Percentiles rank a stretch among this genome's conserved stretches.
Conservation (phyloP, 2,797 vertebrate species). For the Saguinus oedipus region DNA sequence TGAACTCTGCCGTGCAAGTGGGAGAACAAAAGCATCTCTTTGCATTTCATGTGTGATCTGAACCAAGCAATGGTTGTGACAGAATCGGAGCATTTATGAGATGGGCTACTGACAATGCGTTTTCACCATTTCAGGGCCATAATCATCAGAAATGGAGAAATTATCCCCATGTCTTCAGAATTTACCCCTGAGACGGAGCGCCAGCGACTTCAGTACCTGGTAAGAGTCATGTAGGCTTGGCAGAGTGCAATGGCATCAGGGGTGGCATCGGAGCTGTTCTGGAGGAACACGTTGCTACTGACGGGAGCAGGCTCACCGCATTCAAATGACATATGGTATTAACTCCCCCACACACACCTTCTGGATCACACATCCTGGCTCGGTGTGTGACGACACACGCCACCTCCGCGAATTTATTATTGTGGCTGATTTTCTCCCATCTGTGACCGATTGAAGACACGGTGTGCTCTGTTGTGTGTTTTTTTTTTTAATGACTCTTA, state of each 20-base stretch:
- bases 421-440: slow-evolving; percentile 51
- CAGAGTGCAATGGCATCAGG: fast-evolving
- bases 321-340: slow-evolving; percentile 16
- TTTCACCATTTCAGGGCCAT: slow-evolving; percentile 91
- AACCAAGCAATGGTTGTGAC: background rate
- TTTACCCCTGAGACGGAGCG: slow-evolving; percentile 98
- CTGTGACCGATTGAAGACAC: background rate
- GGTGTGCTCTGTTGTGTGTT: background rate
- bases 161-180: slow-evolving; percentile 96
- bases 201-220: slow-evolving; percentile 97
- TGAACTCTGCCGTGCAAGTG: background rate
- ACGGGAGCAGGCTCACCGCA: background rate
- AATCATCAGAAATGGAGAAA: slow-evolving; percentile 93
- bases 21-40: background rate
- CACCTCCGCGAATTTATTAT: slow-evolving; percentile 23
- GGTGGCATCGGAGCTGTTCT: fast-evolving
- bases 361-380: slow-evolving; percentile 48
- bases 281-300: background rate
- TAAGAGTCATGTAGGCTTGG: slow-evolving; percentile 79
- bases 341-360: slow-evolving; percentile 11
- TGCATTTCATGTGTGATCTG: background rate
- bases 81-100: background rate
- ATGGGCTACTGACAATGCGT: slow-evolving; percentile 52
- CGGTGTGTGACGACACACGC: background rate
- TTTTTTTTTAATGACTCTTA: background rate